Conservation (phyloP, 2,888 invertebrate species). For the Platycheirus albimanus region DNA sequence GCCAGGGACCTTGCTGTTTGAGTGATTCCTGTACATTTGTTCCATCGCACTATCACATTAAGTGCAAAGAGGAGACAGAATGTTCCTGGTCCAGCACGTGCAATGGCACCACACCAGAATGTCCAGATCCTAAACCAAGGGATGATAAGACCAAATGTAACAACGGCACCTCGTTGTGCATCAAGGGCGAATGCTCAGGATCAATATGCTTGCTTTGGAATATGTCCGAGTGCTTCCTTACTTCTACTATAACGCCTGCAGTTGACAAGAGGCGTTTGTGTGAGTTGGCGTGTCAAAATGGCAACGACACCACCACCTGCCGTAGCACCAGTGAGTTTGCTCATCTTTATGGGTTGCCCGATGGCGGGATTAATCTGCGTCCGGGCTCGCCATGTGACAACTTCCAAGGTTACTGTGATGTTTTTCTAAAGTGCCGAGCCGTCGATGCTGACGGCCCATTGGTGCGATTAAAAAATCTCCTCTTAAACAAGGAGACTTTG, state of each 20-base stretch:
- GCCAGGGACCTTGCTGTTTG: conserved; percentile 98
- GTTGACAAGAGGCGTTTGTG: conserved; percentile 94
- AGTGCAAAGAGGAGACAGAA: conserved; percentile 93
- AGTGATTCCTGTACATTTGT: conserved; percentile 91
- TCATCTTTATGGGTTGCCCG: conserved; percentile 87
- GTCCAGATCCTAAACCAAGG: conserved; percentile 92
- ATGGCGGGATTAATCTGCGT: conserved; percentile 92
- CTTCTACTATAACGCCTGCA: conserved; percentile 89
- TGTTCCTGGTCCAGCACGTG: conserved; percentile 95
- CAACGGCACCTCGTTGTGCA: conserved; percentile 94
- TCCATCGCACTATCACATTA: conserved; percentile 85
- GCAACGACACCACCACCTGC: conserved; percentile 88
- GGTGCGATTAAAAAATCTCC: conserved; percentile 96
- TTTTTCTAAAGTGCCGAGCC: conserved; percentile 98
- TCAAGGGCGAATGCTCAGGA: conserved; percentile 95
- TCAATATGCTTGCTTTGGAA: conserved; percentile 98
- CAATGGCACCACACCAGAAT: conserved; percentile 92
- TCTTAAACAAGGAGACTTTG: conserved; percentile 95
- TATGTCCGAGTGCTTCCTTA: conserved; percentile 97
- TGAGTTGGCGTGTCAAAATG: conserved; percentile 97
- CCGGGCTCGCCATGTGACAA: conserved; percentile 99
- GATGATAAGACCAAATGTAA: conserved; percentile 97
- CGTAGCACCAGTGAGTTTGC: conserved; percentile 95
- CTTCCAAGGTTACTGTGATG: conserved; percentile 99
- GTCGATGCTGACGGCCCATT: conserved; percentile 99